A percentile compares a stretch with the other conserved stretches of the same genome.
Evolutionary conservation across 2,888 invertebrate genomes (phyloP).

Genomic region (Ophonus ardosiacus): DNA sequence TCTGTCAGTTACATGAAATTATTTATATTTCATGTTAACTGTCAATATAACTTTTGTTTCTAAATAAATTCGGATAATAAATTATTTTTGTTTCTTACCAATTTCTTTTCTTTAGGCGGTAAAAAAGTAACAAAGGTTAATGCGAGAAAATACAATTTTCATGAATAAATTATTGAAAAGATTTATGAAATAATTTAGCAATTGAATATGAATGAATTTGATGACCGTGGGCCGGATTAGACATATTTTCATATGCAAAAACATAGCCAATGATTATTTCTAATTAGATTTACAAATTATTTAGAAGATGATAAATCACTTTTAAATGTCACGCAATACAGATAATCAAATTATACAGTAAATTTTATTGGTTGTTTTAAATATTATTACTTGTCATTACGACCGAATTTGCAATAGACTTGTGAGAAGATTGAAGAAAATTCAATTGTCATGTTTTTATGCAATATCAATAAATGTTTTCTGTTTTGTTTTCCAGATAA

Average conservation of each 20-base stretch:
- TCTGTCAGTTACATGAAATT: not conserved
- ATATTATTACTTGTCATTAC: not conserved
- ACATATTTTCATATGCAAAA: constrained; percentile 14
- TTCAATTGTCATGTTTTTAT: not conserved
- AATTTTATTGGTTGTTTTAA: constrained; percentile 11
- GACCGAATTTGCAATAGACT: not conserved
- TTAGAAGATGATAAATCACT: constrained; percentile 1
- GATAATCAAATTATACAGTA: not conserved
- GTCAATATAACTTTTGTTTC: constrained; percentile 1
- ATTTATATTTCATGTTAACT: not conserved
- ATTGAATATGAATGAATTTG: constrained; percentile 16
- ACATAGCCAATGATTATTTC: not conserved
- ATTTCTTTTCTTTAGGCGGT: not conserved
- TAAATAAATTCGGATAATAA: constrained; percentile 6
- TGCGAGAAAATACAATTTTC: not conserved
- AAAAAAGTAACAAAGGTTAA: not conserved
- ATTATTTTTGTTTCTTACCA: not conserved
- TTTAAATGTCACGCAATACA: constrained; percentile 7
- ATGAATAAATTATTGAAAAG: not conserved
- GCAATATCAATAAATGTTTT: not conserved
- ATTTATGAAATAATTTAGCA: constrained; percentile 4
- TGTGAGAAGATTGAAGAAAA: not conserved
- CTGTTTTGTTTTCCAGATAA: not conserved
- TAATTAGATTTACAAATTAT: constrained; percentile 21
- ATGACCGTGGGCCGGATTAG: constrained; percentile 2